A percentile compares a stretch with the other conserved stretches of the same genome.
Evolutionary conservation across 2,113 vertebrate species (phyloP).

Genomic region (Psilopogon haemacephalus): DNA sequence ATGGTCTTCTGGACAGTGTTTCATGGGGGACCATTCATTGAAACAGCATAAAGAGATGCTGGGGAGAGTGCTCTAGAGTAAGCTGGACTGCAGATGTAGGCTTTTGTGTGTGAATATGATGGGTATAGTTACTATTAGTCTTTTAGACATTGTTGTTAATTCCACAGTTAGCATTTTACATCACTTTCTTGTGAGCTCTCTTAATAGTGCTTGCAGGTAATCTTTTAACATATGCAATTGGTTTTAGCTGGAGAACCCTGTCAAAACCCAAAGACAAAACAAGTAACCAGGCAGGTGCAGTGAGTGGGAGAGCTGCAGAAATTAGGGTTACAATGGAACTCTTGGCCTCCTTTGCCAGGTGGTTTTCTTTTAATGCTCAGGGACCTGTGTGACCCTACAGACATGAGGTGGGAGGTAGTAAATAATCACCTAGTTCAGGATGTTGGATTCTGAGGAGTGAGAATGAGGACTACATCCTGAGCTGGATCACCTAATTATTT

Average conservation of each 20-base stretch:
- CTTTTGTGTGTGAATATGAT: not conserved
- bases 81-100: not conserved
- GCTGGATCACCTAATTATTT: not conserved
- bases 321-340: not conserved
- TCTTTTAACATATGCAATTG: not conserved
- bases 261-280: not conserved
- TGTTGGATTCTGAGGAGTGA: no score
- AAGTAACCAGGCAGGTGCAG: not conserved
- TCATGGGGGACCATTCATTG: accelerated
- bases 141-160: not conserved
- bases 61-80: no score
- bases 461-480: not conserved
- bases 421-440: not conserved
- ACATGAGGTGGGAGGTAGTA: not conserved
- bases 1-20: not conserved
- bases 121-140: no score
- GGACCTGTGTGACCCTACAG: not conserved
- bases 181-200: not conserved
- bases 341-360: not conserved
- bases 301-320: not conserved
- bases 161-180: not conserved
- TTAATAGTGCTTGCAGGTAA: not conserved
- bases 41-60: accelerated
- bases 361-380: not conserved
- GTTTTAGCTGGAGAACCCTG: not conserved